Percentiles rank a stretch among this genome's conserved stretches.
phyloP scores from a whole-genome alignment of 1,140 invertebrate genomes.

The Berghia stephanieae region DNA sequence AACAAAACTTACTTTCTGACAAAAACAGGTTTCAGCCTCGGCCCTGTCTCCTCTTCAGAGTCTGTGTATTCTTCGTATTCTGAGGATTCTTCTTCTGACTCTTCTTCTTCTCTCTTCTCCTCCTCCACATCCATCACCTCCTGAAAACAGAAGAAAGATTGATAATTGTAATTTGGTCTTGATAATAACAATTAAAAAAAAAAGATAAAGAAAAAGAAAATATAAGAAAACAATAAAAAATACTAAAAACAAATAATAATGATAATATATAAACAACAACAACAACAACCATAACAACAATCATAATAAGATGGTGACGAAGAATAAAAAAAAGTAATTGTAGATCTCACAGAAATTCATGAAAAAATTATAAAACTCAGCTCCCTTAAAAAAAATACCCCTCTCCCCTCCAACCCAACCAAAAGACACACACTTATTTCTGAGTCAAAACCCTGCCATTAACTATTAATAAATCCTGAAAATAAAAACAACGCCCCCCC shows the following conservation, averaged over 20 bases:
- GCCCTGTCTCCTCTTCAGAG: conserved; percentile 80
- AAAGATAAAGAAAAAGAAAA: not conserved
- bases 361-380: not conserved
- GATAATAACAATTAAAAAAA: not conserved
- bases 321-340: not conserved
- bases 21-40: conserved; percentile 95
- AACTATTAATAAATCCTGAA: not conserved
- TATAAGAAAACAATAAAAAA: no score
- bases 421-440: no score
- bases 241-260: no score
- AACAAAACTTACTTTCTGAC: conserved; percentile 78
- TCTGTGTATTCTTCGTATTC: conserved; percentile 76
- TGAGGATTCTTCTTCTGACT: conserved; percentile 75
- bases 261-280: no score
- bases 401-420: no score
- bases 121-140: conserved; percentile 77
- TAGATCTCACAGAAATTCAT: not conserved
- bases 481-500: not conserved
- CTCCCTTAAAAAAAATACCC: not conserved
- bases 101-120: conserved; percentile 74
- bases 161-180: no score
- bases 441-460: no score
- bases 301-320: no score
- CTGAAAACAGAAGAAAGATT: conserved; percentile 40
- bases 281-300: no score